Percentiles rank a stretch among this genome's conserved stretches.
These are phyloP conservation scores for Meloe dianella DNA, from an alignment of 2,888 invertebrate genomes.

Conservation along the genomic window DNA sequence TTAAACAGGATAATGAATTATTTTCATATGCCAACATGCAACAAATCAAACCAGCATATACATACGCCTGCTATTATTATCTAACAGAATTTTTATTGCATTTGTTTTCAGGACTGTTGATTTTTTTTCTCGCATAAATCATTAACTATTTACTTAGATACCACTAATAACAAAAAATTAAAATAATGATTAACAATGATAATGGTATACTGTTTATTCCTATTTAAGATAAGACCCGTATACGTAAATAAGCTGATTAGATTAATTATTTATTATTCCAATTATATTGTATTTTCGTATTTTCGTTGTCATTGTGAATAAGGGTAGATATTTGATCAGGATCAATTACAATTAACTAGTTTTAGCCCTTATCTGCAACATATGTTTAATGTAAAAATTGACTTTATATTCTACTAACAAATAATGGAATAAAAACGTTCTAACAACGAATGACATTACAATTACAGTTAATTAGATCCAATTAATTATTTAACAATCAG, in stretches of 20 bases:
- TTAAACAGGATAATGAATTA: constrained; percentile 30
- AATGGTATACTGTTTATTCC: not conserved
- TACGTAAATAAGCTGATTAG: constrained; percentile 36
- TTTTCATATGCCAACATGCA: constrained; percentile 20
- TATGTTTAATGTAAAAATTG: constrained; percentile 34
- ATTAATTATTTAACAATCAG: constrained; percentile 34
- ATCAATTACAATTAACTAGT: constrained; percentile 35
- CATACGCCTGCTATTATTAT: not conserved
- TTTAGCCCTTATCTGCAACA: constrained; percentile 39
- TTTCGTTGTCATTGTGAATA: constrained; percentile 21
- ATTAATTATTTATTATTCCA: constrained; percentile 25
- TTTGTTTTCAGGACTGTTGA: not conserved
- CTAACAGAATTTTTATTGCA: constrained; percentile 21
- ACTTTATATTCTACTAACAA: constrained; percentile 26
- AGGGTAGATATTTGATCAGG: constrained; percentile 32
- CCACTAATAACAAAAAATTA: too few relatives aligned
- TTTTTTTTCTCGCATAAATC: too few relatives aligned
- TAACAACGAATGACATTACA: constrained; percentile 39
- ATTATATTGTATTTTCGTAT: not conserved
- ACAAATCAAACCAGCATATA: constrained; percentile 23
- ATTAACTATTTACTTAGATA: too few relatives aligned
- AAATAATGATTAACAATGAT: not conserved
- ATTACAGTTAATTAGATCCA: constrained; percentile 42
- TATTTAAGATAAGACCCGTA: constrained; percentile 39
- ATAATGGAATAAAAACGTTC: too few relatives aligned